These are phyloP conservation scores for Crenichthys baileyi DNA, from an alignment of 2,797 vertebrate genomes.

Conservation along the genomic window DNA sequence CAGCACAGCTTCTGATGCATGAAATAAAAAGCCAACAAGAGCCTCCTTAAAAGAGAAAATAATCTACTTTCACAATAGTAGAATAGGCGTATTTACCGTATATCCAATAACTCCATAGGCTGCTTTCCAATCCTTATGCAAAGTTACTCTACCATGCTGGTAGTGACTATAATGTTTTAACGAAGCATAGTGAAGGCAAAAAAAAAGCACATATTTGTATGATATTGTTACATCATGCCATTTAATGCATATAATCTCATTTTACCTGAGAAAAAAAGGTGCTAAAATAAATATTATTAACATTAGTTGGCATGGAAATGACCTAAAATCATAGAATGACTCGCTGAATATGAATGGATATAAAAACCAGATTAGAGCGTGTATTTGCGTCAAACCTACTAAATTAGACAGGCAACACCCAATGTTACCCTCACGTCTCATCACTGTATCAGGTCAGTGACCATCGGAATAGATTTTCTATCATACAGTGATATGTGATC, in stretches of 20 bases:
- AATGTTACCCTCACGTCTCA: background rate
- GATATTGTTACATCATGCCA: background rate
- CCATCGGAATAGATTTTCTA: slow-evolving; percentile 5
- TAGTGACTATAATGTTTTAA: background rate
- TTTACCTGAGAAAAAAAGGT: background rate
- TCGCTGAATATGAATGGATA: background rate
- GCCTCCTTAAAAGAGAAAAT: no score
- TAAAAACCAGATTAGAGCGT: background rate
- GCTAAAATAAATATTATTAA: background rate
- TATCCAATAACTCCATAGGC: no score
- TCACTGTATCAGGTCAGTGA: background rate
- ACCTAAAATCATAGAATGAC: background rate
- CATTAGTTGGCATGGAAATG: background rate
- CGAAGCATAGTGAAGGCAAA: background rate
- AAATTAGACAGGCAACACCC: background rate
- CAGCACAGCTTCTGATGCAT: no score
- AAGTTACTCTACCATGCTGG: no score
- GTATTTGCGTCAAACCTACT: background rate
- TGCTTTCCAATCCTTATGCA: no score
- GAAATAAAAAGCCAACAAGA: no score
- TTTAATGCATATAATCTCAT: background rate
- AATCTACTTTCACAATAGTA: no score
- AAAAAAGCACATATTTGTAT: background rate
- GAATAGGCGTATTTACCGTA: no score
- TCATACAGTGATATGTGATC: background rate